Evolutionary conservation across 2,888 invertebrate genomes (phyloP).

Genomic region (Oscheius sp.): DNA sequence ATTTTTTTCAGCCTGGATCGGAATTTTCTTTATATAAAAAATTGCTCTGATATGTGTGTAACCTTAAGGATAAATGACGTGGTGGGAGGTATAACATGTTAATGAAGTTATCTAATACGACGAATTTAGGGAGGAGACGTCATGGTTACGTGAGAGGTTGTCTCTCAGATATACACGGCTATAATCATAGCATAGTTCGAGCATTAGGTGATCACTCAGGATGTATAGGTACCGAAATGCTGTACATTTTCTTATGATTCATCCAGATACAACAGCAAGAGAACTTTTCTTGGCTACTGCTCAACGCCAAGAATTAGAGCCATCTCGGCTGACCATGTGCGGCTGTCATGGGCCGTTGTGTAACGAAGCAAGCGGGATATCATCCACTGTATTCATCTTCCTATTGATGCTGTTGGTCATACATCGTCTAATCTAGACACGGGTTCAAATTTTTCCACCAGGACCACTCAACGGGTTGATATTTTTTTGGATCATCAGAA

Average conservation of each 20-base stretch:
- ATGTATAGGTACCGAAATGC: slow-evolving; percentile 45
- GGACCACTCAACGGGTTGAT: slow-evolving; percentile 28
- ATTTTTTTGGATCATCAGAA: slow-evolving; percentile 28
- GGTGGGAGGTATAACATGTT: slow-evolving; percentile 64
- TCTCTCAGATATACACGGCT: slow-evolving; percentile 67
- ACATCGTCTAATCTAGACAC: slow-evolving; percentile 30
- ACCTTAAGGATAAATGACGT: slow-evolving; percentile 70
- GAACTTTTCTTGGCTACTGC: slow-evolving; percentile 56
- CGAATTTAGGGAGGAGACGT: slow-evolving; percentile 63
- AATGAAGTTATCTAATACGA: background rate
- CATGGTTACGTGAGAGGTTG: slow-evolving; percentile 72
- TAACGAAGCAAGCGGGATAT: slow-evolving; percentile 42
- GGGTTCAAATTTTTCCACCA: slow-evolving; percentile 28
- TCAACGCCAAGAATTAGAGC: slow-evolving; percentile 56
- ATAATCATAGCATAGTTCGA: slow-evolving; percentile 53
- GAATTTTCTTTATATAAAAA: slow-evolving; percentile 63
- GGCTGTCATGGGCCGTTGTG: slow-evolving; percentile 59
- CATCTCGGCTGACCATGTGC: slow-evolving; percentile 55
- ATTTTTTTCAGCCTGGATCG: slow-evolving; percentile 63
- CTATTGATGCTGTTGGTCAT: slow-evolving; percentile 24
- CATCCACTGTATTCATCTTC: background rate
- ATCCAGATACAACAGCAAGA: slow-evolving; percentile 52
- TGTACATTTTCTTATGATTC: background rate
- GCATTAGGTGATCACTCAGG: slow-evolving; percentile 47
- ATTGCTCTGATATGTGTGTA: slow-evolving; percentile 72